Percentiles rank a stretch among this genome's conserved stretches.
Conservation (phyloP, 2,113 vertebrate species). For the Antigone vipio region DNA sequence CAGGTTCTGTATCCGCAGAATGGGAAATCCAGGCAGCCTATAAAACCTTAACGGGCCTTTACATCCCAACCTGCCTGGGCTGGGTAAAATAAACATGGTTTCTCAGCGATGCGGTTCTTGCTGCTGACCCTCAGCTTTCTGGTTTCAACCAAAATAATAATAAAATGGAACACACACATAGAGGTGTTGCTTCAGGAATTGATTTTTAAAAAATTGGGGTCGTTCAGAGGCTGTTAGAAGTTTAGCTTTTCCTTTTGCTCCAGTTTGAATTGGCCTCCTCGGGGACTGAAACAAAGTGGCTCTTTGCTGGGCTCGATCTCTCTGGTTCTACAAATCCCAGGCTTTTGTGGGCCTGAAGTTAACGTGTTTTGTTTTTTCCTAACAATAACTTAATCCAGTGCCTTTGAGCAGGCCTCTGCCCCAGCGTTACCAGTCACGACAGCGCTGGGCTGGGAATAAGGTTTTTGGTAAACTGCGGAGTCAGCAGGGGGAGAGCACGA, state of each 20-base stretch:
- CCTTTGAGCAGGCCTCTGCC: not conserved
- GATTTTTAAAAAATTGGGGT: not conserved
- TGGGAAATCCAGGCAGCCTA: constrained; percentile 30
- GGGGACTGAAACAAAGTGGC: not conserved
- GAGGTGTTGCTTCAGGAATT: constrained; percentile 45
- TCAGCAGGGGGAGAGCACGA: constrained; percentile 14
- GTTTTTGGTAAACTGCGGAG: not conserved
- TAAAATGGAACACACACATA: constrained; percentile 39
- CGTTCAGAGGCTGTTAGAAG: constrained; percentile 3
- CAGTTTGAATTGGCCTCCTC: constrained; percentile 26
- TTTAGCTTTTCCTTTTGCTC: constrained; percentile 35
- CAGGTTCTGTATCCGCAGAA: not conserved
- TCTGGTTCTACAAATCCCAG: not conserved
- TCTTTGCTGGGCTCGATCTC: constrained; percentile 6
- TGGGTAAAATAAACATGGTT: constrained; percentile 17
- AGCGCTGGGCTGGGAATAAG: not conserved
- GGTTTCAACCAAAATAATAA: constrained; percentile 26
- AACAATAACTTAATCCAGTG: not conserved
- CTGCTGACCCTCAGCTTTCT: constrained; percentile 32
- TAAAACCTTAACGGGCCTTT: constrained; percentile 4
- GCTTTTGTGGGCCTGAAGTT: constrained; percentile 1
- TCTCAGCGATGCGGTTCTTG: not conserved
- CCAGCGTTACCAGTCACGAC: not conserved
- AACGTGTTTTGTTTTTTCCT: not conserved
- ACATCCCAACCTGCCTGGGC: not conserved